Evolutionary conservation across 2,113 vertebrate genomes (phyloP), one percentile per base, ranked within the genome.

Genomic region (Todiramphus chloris): DNA sequence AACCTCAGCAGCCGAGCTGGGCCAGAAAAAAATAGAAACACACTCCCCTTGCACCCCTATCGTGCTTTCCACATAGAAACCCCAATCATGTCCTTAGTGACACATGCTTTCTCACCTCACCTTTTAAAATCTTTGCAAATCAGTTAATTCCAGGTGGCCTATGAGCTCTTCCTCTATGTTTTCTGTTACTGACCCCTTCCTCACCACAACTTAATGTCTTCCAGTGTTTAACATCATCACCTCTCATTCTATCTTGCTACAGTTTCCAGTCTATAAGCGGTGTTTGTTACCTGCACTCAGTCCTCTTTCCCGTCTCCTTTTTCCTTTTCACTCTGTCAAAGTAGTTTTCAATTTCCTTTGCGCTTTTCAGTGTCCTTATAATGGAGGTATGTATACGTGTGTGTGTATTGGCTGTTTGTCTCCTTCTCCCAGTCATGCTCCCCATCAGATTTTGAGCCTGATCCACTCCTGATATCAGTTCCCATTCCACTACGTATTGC

Each of bases 401-500:
- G 8, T 10, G 28, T 0, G 0, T 62, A 28, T 6, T 51, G 41
- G 8, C 10, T 74, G 44, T 74, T 37, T 74, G 21, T 19, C 15
- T 91, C 51, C 81, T 85, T 68, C 25, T 43, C 16, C 14, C 3
- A 77, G 35, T 28, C 56, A 44, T 14, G 18, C 30, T 83, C 43
- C 43, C 12, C 58, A 85, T 3, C 11, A 78, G 17, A 70, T 78
- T 89, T n/a, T 33, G 21, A 70, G 48, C 16, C 35, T 74, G 28
- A 55, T 14, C 13, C 28, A 50, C 3, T 20, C n/a, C 35, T 2
- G 2, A 24, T 18, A 73, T 24, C 50, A 67, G 28, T n/a, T 82
- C 13, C 50, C 13, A 60, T 64, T 82, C n/a, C 27, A 68, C 25
- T 23, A 83, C 8, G 31, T 59, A 28, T 0, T 75, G 17, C 1